Evolutionary conservation across 2,113 vertebrate species (phyloP).

Genomic region (Sander lucioperca): DNA sequence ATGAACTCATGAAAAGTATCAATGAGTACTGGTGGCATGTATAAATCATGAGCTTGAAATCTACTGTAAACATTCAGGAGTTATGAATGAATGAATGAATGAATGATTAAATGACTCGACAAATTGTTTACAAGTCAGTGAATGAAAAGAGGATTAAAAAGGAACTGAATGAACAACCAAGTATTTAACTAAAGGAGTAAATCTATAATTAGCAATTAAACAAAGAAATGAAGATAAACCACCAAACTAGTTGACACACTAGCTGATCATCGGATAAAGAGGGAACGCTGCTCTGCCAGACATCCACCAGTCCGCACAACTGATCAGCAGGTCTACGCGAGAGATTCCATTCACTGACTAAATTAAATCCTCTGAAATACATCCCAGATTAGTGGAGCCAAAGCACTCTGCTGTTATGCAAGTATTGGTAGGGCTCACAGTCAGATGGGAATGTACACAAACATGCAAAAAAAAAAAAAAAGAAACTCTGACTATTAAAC

Average conservation of each 20-base stretch:
- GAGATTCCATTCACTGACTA: constrained; percentile 67
- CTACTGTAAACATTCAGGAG: constrained; percentile 4
- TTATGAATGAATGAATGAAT: not conserved
- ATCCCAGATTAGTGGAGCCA: constrained; percentile 65
- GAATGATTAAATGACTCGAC: not conserved
- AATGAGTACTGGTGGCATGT: constrained; percentile 10
- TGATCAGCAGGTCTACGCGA: constrained; percentile 41
- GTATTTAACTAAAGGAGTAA: not conserved
- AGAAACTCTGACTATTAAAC: constrained; percentile 5
- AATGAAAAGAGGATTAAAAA: constrained; percentile 1
- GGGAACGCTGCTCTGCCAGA: constrained; percentile 1
- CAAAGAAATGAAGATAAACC: constrained; percentile 19
- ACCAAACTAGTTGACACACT: constrained; percentile 19
- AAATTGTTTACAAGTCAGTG: not conserved
- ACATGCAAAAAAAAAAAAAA: constrained; percentile 30
- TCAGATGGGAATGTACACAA: constrained; percentile 40
- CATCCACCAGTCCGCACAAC: constrained; percentile 39
- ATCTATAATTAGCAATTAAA: constrained; percentile 7
- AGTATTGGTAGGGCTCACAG: constrained; percentile 25
- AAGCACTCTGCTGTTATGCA: constrained; percentile 57
- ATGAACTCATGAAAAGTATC: constrained; percentile 8
- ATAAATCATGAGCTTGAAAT: constrained; percentile 11
- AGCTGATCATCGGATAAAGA: constrained; percentile 36
- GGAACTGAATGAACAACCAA: not conserved
- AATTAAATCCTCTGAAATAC: constrained; percentile 71